Conservation (phyloP, 2,113 vertebrate genomes). For the Neofelis nebulosa region DNA sequence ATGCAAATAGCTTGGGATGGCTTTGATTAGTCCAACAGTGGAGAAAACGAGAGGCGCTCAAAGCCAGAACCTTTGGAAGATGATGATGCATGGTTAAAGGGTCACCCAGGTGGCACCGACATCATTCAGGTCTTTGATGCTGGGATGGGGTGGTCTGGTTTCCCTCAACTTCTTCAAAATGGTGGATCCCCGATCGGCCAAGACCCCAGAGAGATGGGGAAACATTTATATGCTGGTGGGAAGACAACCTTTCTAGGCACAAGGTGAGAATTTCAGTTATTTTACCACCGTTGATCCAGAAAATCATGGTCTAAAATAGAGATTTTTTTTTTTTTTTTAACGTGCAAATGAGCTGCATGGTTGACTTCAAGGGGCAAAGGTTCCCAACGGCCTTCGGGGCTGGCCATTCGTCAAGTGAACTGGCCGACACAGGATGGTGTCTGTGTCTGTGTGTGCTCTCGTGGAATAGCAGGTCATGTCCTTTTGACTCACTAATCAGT, state of each 20-base stretch:
- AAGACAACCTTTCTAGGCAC: background rate
- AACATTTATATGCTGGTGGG: background rate
- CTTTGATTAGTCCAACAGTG: background rate
- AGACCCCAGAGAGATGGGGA: background rate
- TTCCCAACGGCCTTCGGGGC: background rate
- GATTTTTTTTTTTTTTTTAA: background rate
- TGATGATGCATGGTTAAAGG: background rate
- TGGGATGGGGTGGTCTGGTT: background rate
- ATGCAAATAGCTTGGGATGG: background rate
- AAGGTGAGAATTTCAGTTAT: conserved; percentile 26
- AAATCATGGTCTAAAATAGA: background rate
- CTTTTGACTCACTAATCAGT: conserved; percentile 53
- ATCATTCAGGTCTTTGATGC: background rate
- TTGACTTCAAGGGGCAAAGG: conserved; percentile 8
- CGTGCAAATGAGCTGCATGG: background rate
- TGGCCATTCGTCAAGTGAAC: background rate
- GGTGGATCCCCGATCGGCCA: background rate
- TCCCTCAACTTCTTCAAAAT: background rate
- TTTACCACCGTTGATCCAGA: background rate
- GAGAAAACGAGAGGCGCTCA: background rate
- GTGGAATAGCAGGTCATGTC: background rate
- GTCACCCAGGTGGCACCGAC: background rate
- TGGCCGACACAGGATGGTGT: background rate
- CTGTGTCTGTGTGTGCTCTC: background rate
- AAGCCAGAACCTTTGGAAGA: background rate